These are phyloP conservation scores for Vanessa atalanta DNA, from an alignment of 1,140 invertebrate species.

Conservation along the genomic window DNA sequence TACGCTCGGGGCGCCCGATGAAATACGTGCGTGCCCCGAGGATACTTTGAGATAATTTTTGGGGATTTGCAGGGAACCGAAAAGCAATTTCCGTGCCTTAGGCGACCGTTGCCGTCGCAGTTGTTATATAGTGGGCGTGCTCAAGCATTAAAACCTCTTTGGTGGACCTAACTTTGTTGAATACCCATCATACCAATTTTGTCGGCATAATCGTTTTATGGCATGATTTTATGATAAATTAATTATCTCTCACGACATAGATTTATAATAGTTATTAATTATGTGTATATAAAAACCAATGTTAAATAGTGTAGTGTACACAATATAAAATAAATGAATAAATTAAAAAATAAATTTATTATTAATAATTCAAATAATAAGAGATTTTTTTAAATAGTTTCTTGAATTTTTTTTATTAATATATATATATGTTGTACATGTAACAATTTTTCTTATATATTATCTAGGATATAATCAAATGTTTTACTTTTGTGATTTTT, in stretches of 20 bases:
- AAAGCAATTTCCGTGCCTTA: constrained; percentile 54
- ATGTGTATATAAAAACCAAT: neutral
- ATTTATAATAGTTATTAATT: neutral
- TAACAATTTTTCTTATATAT: neutral
- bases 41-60: constrained; percentile 45
- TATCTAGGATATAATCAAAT: too few species aligned
- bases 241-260: neutral
- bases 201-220: constrained; percentile 1
- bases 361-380: too few species aligned
- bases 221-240: neutral
- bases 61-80: constrained; percentile 41
- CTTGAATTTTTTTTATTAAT: too few species aligned
- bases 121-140: constrained; percentile 46
- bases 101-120: constrained; percentile 40
- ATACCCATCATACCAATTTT: constrained; percentile 30
- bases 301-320: too few species aligned
- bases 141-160: constrained; percentile 45
- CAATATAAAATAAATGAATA: too few species aligned
- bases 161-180: constrained; percentile 47
- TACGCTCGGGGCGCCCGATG: constrained; percentile 34
- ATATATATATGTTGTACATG: neutral
- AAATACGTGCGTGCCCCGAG: constrained; percentile 37
- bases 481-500: neutral
- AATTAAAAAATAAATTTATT: too few species aligned
- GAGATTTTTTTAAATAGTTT: too few species aligned